Evolutionary conservation across 2,888 invertebrate species (phyloP), one percentile per base, ranked within the genome.

Genomic region (Portevinia maculata): DNA sequence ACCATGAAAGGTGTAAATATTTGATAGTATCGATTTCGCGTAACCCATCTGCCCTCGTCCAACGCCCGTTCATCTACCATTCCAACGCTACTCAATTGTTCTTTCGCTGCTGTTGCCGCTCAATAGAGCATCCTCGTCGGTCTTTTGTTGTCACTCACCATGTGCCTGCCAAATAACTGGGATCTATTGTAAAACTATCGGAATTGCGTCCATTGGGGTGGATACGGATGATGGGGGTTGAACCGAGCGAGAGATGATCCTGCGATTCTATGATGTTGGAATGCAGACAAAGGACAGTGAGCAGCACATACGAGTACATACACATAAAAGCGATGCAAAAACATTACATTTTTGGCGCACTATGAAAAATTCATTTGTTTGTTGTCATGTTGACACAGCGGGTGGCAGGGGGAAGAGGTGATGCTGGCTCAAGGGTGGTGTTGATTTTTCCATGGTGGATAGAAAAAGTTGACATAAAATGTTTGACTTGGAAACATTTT

Each of bases 311-410:
- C 6, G 5, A 57, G 15, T 17, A 15, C 37, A 48, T 32, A 65
- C 41, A 41, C 52, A 55, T 41, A 64, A 74, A 37, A 60, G 69
- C 28, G 59, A 75, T 75, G 65, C 71, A 64, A 67, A 75, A 83
- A 76, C 81, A 70, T 65, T 65, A 64, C 76, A 71, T 30, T 62
- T 64, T 70, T 53, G 53, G 62, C 30, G 70, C 53, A 50, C 67
- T 57, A 83, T 78, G 83, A 71, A 83, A 83, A 83, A 83, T 83
- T 83, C 83, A 83, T 78, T 83, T 78, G 78, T 83, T 78, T 83
- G 83, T 59, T 78, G 67, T 73, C 71, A 78, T 83, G 71, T 76
- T 71, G 78, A 67, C 48, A 52, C 46, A 62, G 44, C 19, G 59
- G 67, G 28, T 39, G 57, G 39, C 1, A 62, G 44, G 28, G 59